These are phyloP conservation scores for Drosophila demipolita DNA, from an alignment of 2,888 invertebrate species.

Conservation along the genomic window DNA sequence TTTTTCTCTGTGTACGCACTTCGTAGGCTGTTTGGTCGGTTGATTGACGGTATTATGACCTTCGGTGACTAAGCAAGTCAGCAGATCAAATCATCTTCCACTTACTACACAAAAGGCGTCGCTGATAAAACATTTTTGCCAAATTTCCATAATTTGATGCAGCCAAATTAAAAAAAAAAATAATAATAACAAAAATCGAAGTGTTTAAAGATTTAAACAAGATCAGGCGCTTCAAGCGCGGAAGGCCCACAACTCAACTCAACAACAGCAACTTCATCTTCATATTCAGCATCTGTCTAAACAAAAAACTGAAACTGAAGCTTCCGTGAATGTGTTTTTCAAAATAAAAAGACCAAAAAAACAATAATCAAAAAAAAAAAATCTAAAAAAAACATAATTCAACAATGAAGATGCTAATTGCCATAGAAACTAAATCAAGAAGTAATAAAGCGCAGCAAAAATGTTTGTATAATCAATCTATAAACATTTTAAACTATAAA, in stretches of 20 bases:
- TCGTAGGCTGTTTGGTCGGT: slow-evolving; percentile 32
- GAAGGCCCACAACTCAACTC: slow-evolving; percentile 49
- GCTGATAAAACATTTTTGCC: slow-evolving; percentile 43
- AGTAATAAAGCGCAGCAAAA: slow-evolving; percentile 52
- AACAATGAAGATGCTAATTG: slow-evolving; percentile 77
- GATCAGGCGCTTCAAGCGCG: slow-evolving; percentile 66
- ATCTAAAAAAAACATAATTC: slow-evolving; percentile 27
- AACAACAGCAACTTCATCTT: slow-evolving; percentile 25
- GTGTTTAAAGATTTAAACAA: slow-evolving; percentile 63
- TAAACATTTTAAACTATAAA: slow-evolving; percentile 50
- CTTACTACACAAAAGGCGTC: slow-evolving; percentile 31
- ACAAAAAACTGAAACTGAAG: slow-evolving; percentile 52
- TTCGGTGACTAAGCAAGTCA: slow-evolving; percentile 61
- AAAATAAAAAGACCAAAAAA: slow-evolving; percentile 20
- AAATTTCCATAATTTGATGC: slow-evolving; percentile 69
- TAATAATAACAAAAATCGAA: background rate
- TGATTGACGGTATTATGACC: slow-evolving; percentile 62
- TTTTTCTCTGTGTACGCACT: slow-evolving; percentile 4
- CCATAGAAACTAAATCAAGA: slow-evolving; percentile 50
- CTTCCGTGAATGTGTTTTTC: slow-evolving; percentile 65
- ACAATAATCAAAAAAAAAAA: slow-evolving; percentile 11
- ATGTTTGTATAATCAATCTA: slow-evolving; percentile 66
- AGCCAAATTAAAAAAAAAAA: slow-evolving; percentile 21
- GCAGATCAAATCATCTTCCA: slow-evolving; percentile 40
- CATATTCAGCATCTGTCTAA: slow-evolving; percentile 13